A percentile compares a stretch with the other conserved stretches of the same genome.
Conservation (phyloP, 2,797 vertebrate genomes). For the Crenichthys baileyi region DNA sequence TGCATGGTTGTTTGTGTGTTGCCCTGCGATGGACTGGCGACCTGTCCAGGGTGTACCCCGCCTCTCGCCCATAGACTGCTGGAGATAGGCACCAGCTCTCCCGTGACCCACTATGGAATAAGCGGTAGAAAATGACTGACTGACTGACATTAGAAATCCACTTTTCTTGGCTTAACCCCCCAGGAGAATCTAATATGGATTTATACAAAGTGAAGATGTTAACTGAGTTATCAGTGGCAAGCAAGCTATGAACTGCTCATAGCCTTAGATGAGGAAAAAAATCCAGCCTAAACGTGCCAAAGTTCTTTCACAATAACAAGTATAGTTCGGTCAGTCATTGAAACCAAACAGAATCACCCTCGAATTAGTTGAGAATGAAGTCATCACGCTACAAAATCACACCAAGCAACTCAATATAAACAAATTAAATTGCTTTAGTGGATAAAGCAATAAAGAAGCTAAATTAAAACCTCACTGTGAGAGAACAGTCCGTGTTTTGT, state of each 20-base stretch:
- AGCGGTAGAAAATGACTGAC: too few relatives aligned
- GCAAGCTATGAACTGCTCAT: neutral
- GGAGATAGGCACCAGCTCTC: too few relatives aligned
- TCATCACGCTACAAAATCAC: slow-evolving; percentile 56
- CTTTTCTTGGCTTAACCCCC: too few relatives aligned
- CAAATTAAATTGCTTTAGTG: slow-evolving; percentile 54
- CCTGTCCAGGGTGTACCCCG: too few relatives aligned
- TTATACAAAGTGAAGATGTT: neutral
- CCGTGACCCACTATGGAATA: too few relatives aligned
- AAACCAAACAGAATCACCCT: slow-evolving; percentile 43
- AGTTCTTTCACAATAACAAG: slow-evolving; percentile 58
- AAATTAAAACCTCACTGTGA: slow-evolving; percentile 24
- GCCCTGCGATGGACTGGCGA: too few relatives aligned
- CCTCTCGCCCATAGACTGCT: too few relatives aligned
- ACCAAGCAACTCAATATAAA: slow-evolving; percentile 55
- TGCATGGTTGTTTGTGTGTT: too few relatives aligned
- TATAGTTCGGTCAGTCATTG: slow-evolving; percentile 42
- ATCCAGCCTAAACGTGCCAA: slow-evolving; percentile 54
- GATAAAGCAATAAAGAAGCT: slow-evolving; percentile 32
- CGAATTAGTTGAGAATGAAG: slow-evolving; percentile 55
- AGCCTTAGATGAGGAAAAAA: neutral
- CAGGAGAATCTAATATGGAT: neutral
- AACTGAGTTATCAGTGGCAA: neutral
- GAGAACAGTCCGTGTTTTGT: slow-evolving; percentile 25
- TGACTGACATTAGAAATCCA: too few relatives aligned